phyloP scores from a whole-genome alignment of 2,888 invertebrate species.

The Agapostemon virescens region DNA sequence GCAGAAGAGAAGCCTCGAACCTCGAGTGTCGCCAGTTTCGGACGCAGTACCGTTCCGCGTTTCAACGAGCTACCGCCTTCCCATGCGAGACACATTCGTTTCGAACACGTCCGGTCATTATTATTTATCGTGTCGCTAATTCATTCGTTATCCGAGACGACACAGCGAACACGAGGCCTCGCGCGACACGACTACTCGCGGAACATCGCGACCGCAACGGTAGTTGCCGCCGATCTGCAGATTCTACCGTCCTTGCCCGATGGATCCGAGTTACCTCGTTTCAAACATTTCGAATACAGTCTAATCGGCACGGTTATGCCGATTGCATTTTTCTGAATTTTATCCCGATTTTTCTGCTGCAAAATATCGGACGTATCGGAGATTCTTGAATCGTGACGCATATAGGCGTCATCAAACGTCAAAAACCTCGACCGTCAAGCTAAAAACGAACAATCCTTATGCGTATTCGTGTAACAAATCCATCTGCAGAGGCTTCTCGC shows the following conservation, averaged over 20 bases:
- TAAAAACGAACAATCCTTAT: neutral
- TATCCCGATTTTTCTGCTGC: neutral
- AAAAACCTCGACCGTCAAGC: neutral
- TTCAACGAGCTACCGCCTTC: neutral
- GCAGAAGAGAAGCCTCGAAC: conserved; percentile 34
- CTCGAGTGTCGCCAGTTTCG: neutral
- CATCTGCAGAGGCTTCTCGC: neutral
- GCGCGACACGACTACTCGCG: neutral
- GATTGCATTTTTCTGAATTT: too few species aligned
- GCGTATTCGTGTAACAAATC: neutral
- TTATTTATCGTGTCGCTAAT: conserved; percentile 1
- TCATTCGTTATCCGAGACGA: neutral
- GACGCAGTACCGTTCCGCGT: conserved; percentile 8
- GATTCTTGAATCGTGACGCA: too few species aligned
- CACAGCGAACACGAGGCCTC: neutral
- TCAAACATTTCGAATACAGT: too few species aligned
- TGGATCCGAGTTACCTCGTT: too few species aligned
- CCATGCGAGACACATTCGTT: neutral
- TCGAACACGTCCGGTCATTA: conserved; percentile 9
- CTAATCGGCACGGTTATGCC: too few species aligned
- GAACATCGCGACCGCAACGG: neutral
- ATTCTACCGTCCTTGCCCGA: neutral
- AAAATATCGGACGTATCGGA: neutral
- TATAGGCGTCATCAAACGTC: neutral
- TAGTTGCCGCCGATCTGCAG: neutral